These are phyloP conservation scores for Phocides pigmalion DNA, from an alignment of 1,140 invertebrate species.

Conservation along the genomic window DNA sequence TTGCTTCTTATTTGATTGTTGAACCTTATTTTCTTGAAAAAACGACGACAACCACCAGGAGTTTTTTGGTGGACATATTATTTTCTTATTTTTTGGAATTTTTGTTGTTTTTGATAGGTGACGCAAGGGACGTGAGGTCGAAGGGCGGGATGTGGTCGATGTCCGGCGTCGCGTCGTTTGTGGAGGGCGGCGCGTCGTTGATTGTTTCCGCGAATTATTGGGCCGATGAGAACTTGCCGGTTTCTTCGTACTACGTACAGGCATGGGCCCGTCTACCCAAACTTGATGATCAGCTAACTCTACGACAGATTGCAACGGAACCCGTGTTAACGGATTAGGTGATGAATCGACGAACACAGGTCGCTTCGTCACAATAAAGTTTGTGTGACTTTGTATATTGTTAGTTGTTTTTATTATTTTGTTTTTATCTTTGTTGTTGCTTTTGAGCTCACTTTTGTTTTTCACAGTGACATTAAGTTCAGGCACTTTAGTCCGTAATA, in stretches of 20 bases:
- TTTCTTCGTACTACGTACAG: conserved; percentile 38
- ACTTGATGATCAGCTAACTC: conserved; percentile 52
- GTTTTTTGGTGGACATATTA: conserved; percentile 53
- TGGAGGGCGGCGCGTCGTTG: conserved; percentile 37
- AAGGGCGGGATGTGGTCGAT: conserved; percentile 37
- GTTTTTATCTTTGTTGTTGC: conserved; percentile 51
- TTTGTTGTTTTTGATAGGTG: conserved; percentile 51
- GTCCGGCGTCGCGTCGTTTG: conserved; percentile 43
- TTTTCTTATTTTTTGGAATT: conserved; percentile 46
- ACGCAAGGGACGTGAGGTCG: conserved; percentile 33
- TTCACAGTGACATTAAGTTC: conserved; percentile 63
- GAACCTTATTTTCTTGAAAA: conserved; percentile 56
- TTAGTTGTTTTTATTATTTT: conserved; percentile 73
- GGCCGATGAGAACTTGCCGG: conserved; percentile 29
- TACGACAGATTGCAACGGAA: conserved; percentile 38
- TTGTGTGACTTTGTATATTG: conserved; percentile 74
- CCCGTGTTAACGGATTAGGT: conserved; percentile 35
- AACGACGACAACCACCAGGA: conserved; percentile 62
- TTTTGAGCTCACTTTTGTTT: conserved; percentile 51
- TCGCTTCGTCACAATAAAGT: conserved; percentile 69
- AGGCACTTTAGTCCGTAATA: conserved; percentile 55
- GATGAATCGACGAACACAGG: conserved; percentile 35
- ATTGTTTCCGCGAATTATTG: conserved; percentile 11
- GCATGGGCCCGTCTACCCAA: conserved; percentile 46
- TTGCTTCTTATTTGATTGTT: conserved; percentile 60